Evolutionary conservation across 2,113 vertebrate genomes (phyloP), one percentile per base, ranked within the genome.

Genomic region (Neolamprologus tretocephalus): DNA sequence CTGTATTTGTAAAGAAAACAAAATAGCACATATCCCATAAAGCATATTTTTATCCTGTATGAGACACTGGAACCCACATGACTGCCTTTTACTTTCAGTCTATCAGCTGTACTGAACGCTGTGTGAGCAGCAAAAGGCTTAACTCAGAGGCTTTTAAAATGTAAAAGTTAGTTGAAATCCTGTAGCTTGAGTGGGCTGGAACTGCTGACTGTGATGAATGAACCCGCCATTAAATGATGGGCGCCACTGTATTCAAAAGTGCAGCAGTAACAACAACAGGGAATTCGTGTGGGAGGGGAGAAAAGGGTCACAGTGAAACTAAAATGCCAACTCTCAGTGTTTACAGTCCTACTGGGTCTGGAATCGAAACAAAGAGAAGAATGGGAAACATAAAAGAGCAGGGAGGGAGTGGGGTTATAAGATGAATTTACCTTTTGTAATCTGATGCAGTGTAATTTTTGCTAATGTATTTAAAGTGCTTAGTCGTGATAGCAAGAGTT

Each of bases 131-230:
- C 75, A 35, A 58, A 86, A 81, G 57, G 81, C 53, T 68, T 10
- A 81, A 85, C 78, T 84, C 37, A 0, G 26, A 89, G 68, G 88
- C 85, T 88, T 93, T 94, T 85, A 68, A 90, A 90, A 91, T 82
- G 63, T 88, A 57, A 84, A 91, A 80, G 85, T 90, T 84, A 73
- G 88, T 73, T 47, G 80, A 82, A 88, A 87, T 83, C 86, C 84
- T 81, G 82, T 51, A 51, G 86, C 42, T 55, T 81, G 86, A 94
- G 89, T 91, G 89, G 84, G 87, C 78, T 86, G 90, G 61, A 86
- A 87, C 47, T 93, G 93, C 94, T 92, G 92, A 94, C 89, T 92
- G 78, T 84, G 90, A 91, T 90, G 61, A 93, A 94, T 94, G 92
- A 92, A 83, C 75, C 78, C 4, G 47, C 81, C 84, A 80, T 92